Percentiles rank a stretch among this genome's conserved stretches.
phyloP scores from a whole-genome alignment of 2,888 invertebrate species.

The Caenorhabditis macrosperma region DNA sequence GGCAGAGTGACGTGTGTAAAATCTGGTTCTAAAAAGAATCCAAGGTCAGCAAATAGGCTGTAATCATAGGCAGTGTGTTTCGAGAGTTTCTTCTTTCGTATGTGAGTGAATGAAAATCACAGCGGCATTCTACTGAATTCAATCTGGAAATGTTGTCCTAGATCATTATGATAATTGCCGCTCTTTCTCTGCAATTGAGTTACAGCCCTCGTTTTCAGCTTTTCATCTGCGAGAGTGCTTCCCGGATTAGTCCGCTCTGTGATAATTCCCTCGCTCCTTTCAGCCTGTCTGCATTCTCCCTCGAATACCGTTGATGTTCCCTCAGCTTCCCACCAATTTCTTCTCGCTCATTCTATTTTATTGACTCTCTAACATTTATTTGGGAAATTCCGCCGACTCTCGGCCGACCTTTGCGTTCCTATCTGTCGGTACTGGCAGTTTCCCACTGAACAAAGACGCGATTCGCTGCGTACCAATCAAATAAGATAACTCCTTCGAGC shows the following conservation, averaged over 20 bases:
- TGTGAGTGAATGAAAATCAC: too few species aligned
- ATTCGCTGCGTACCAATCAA: conserved; percentile 37
- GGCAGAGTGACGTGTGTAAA: conserved; percentile 19
- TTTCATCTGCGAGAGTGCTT: conserved; percentile 22
- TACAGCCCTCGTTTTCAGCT: conserved; percentile 3
- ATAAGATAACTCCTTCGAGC: conserved; percentile 33
- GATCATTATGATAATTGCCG: not conserved
- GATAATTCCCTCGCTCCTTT: not conserved
- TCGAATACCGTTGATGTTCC: not conserved
- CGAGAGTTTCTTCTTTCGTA: too few species aligned
- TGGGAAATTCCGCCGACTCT: conserved; percentile 16
- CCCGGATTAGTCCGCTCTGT: not conserved
- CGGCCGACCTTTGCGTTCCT: conserved; percentile 29
- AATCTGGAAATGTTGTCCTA: too few species aligned
- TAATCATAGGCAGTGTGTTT: not conserved
- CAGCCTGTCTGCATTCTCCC: not conserved
- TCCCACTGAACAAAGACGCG: conserved; percentile 40
- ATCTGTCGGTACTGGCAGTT: conserved; percentile 31
- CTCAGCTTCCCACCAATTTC: conserved; percentile 2
- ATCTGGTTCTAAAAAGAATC: conserved; percentile 22
- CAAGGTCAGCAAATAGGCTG: not conserved
- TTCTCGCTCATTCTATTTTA: conserved; percentile 29
- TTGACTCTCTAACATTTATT: conserved; percentile 49
- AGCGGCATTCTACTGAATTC: too few species aligned
- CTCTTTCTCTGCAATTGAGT: not conserved